phyloP scores from a whole-genome alignment of 1,140 invertebrate genomes.

The Trialeurodes vaporariorum region DNA sequence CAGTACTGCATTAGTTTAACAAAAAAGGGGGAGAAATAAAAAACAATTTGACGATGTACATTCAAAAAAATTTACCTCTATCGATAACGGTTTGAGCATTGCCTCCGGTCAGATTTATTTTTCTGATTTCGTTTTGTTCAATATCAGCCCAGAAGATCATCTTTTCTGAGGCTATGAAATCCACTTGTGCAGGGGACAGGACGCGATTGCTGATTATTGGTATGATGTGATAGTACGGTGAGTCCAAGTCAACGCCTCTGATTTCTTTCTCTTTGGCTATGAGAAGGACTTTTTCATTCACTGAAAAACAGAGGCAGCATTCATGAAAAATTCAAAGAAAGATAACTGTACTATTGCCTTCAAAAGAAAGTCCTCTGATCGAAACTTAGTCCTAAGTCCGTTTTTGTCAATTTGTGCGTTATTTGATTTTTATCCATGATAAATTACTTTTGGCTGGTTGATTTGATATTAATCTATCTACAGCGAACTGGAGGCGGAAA shows the following conservation, averaged over 20 bases:
- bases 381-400: too few species aligned
- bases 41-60: too few species aligned
- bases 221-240: conserved; percentile 62
- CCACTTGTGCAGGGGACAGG: conserved; percentile 50
- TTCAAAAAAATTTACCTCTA: conserved; percentile 37
- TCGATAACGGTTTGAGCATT: conserved; percentile 58
- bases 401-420: too few species aligned
- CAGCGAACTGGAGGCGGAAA: too few species aligned
- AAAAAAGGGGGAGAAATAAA: too few species aligned
- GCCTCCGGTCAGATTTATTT: conserved; percentile 50
- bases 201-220: conserved; percentile 54
- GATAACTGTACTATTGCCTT: too few species aligned
- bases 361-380: too few species aligned
- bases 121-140: conserved; percentile 59
- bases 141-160: conserved; percentile 69
- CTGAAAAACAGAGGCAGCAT: conserved; percentile 40
- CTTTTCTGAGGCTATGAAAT: conserved; percentile 50
- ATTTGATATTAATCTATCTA: too few species aligned
- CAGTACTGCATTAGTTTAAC: too few species aligned
- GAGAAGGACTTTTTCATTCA: conserved; percentile 61
- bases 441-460: too few species aligned
- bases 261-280: conserved; percentile 64
- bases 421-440: too few species aligned
- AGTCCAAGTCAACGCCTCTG: conserved; percentile 63
- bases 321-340: too few species aligned